phyloP scores from a whole-genome alignment of 2,113 vertebrate genomes.

The Chloebia gouldiae region DNA sequence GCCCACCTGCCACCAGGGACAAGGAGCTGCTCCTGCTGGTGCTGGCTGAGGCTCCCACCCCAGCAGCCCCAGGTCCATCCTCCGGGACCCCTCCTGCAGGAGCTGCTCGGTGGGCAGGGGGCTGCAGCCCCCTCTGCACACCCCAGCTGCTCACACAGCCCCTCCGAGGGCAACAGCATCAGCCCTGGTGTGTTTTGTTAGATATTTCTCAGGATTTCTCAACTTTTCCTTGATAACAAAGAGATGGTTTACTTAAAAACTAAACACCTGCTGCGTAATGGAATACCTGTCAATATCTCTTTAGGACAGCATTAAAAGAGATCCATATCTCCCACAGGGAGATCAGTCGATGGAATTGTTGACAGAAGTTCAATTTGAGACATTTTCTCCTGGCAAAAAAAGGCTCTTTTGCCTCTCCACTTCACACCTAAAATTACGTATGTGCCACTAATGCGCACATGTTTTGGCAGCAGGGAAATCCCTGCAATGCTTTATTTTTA shows the following conservation, averaged over 20 bases:
- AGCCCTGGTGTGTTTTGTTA: not conserved
- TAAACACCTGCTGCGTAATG: not conserved
- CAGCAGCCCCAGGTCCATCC: not conserved
- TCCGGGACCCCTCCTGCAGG: accelerated
- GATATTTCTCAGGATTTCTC: not conserved
- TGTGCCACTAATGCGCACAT: accelerated
- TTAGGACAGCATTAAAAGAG: not conserved
- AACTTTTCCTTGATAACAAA: not conserved
- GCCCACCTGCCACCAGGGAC: accelerated
- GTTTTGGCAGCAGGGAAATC: not conserved
- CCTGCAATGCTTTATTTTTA: not conserved
- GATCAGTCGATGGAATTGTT: not conserved
- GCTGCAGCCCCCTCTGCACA: not conserved
- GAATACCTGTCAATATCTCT: not conserved
- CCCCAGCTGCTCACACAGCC: too few species aligned
- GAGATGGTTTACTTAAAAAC: not conserved
- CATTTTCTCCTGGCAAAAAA: not conserved
- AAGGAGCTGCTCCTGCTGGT: accelerated
- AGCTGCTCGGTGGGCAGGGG: accelerated
- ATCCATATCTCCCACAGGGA: not conserved
- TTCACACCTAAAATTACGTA: not conserved
- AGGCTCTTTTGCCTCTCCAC: not conserved
- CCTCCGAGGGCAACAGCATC: not conserved
- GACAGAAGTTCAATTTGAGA: not conserved
- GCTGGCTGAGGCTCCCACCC: accelerated